Conservation (phyloP, 1,140 invertebrate species). For the Bemisia tabaci region DNA sequence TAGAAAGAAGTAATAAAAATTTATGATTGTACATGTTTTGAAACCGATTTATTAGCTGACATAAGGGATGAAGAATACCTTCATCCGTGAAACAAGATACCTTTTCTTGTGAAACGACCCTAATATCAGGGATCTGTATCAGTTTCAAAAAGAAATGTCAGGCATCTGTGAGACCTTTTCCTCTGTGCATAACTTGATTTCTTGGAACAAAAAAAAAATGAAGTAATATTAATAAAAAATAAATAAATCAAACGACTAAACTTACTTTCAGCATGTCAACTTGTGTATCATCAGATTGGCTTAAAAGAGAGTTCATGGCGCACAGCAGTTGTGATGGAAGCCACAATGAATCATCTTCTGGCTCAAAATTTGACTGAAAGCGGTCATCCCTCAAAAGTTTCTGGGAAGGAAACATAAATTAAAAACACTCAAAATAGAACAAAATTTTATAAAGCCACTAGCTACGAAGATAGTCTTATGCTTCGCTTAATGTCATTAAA, state of each 20-base stretch:
- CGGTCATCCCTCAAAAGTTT: conserved; percentile 78
- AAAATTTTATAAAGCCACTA: no score
- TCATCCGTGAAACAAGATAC: no score
- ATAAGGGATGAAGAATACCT: no score
- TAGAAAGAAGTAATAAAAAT: no score
- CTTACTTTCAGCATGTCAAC: conserved; percentile 54
- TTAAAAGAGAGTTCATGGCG: conserved; percentile 59
- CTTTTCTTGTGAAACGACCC: no score
- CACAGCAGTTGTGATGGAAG: conserved; percentile 75
- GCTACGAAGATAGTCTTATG: no score
- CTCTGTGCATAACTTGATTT: no score
- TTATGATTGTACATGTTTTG: no score
- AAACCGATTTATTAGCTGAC: no score
- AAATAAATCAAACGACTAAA: conserved; percentile 4
- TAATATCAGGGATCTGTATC: no score
- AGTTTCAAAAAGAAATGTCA: no score
- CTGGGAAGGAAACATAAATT: conserved; percentile 35
- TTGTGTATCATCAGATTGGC: conserved; percentile 58
- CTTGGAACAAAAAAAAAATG: conserved; percentile 3
- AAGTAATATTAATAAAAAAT: conserved; percentile 6
- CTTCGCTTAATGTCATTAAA: neutral
- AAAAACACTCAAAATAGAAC: neutral
- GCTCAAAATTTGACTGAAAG: conserved; percentile 80
- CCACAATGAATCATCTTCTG: conserved; percentile 82
- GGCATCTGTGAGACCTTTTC: no score